Percentiles rank a stretch among this genome's conserved stretches.
Evolutionary conservation across 2,113 vertebrate genomes (phyloP).

Genomic region (Sinocyclocheilus maitianheensis): DNA sequence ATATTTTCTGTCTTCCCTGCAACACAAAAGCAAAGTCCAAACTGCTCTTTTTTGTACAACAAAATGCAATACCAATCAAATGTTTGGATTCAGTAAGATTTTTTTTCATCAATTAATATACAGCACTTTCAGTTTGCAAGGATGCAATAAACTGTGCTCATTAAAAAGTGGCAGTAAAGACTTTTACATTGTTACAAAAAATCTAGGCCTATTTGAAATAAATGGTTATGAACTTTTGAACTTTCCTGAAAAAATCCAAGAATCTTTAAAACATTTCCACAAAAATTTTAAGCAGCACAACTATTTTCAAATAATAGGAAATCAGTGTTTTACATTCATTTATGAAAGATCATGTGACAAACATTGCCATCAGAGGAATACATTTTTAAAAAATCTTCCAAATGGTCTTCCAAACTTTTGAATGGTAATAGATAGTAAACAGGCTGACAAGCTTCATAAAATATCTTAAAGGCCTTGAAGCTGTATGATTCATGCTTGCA

Average conservation of each 20-base stretch:
- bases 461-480: background rate
- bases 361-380: background rate
- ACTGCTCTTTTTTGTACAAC: background rate
- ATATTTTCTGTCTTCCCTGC: background rate
- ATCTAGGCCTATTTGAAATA: background rate
- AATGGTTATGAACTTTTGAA: background rate
- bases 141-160: background rate
- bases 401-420: background rate
- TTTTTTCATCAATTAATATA: background rate
- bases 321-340: background rate
- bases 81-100: background rate
- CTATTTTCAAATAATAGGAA: background rate
- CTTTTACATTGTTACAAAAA: background rate
- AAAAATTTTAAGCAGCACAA: background rate
- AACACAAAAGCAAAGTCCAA: slow-evolving; percentile 1
- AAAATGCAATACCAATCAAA: background rate
- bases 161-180: background rate
- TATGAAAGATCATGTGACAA: background rate
- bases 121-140: background rate
- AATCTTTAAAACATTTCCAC: background rate
- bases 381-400: background rate
- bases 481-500: background rate
- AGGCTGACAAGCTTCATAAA: background rate
- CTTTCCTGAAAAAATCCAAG: background rate
- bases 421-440: background rate